Conservation (phyloP, 2,797 vertebrate genomes). For the Danio jaintianensis region DNA sequence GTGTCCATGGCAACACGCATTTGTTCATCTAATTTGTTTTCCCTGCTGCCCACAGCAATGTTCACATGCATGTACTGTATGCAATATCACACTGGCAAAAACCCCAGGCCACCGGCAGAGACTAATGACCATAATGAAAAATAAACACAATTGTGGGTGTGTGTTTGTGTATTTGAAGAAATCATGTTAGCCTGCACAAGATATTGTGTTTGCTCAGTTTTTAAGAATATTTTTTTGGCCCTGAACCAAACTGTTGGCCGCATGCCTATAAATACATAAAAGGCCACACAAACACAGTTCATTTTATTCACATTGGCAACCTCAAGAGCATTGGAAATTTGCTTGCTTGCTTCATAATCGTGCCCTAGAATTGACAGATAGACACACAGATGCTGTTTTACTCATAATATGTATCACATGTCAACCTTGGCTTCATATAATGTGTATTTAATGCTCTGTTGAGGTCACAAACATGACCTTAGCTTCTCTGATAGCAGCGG, state of each 20-base stretch:
- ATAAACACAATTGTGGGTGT: constrained; percentile 14
- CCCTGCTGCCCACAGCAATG: constrained; percentile 14
- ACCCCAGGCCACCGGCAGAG: not conserved
- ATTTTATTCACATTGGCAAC: constrained; percentile 53
- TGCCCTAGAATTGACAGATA: not conserved
- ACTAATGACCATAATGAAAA: constrained; percentile 12
- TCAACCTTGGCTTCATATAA: not conserved
- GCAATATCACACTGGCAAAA: not conserved
- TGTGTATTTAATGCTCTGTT: not conserved
- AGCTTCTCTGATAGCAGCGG: not conserved
- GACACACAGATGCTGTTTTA: not conserved
- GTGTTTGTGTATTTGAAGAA: constrained; percentile 19
- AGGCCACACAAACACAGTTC: not conserved
- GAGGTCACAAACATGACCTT: not conserved
- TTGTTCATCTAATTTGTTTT: constrained; percentile 15
- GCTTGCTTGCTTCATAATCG: not conserved
- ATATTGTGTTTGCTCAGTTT: constrained; percentile 6
- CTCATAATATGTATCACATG: not conserved
- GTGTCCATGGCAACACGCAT: constrained; percentile 24
- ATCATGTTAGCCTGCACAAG: not conserved
- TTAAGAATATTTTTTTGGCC: not conserved
- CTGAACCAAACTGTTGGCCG: not conserved
- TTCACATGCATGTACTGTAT: constrained; percentile 3
- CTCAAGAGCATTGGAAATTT: not conserved
- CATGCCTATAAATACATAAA: not conserved